These are phyloP conservation scores for Philotrypesis tridentata DNA, from an alignment of 1,140 invertebrate species.

Conservation along the genomic window DNA sequence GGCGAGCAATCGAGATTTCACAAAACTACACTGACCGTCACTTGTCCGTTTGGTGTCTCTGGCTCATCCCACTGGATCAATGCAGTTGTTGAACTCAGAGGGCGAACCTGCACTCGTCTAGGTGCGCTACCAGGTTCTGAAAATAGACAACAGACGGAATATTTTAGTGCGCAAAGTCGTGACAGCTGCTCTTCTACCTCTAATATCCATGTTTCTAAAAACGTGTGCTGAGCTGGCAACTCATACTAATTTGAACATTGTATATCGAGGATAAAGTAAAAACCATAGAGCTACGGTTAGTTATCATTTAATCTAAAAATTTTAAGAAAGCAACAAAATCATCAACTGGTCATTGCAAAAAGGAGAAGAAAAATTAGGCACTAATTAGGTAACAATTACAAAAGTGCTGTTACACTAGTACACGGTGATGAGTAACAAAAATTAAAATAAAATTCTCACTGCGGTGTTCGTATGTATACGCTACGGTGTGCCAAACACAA, in stretches of 20 bases:
- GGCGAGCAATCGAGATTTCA: too few species aligned
- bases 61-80: slow-evolving; percentile 98
- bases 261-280: not conserved
- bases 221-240: not conserved
- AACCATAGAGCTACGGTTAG: slow-evolving; percentile 22
- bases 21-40: slow-evolving; percentile 90
- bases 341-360: not conserved
- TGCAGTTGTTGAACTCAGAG: slow-evolving; percentile 95
- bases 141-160: slow-evolving; percentile 54
- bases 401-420: slow-evolving; percentile 14
- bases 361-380: slow-evolving; percentile 12
- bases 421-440: slow-evolving; percentile 5
- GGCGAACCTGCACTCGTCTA: slow-evolving; percentile 92
- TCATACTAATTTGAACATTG: slow-evolving; percentile 4
- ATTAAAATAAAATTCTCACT: not conserved
- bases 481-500: slow-evolving; percentile 44
- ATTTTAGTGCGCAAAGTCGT: not conserved
- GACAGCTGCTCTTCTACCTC: not conserved
- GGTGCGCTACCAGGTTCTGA: slow-evolving; percentile 96
- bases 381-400: too few species aligned
- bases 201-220: slow-evolving; percentile 27
- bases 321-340: slow-evolving; percentile 26
- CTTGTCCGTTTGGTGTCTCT: slow-evolving; percentile 96
- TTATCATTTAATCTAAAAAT: slow-evolving; percentile 6
- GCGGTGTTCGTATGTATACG: slow-evolving; percentile 5